Base-by-base conservation (phyloP, 2,888 invertebrate species). In the Synanthedon andrenaeformis region DNA sequence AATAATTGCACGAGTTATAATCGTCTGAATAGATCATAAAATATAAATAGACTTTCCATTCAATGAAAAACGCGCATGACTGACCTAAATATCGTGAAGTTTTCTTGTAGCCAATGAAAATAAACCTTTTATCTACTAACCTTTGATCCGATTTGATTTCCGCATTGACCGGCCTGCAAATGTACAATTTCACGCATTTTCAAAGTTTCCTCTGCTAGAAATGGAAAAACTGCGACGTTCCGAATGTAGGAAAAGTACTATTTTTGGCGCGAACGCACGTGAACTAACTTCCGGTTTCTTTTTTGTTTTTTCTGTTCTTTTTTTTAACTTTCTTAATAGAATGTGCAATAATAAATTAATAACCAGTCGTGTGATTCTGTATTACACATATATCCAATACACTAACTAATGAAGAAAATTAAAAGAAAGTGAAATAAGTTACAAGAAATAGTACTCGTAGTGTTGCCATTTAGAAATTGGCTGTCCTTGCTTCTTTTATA, bases 131-230 rank as follows among this genome's bases (percentile, higher is more conserved):
- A 45, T 45, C 45, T 13, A 45, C 45, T 55, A 59, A 96, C 96
- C 93, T 96, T 96, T 58, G 96, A 94, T 64, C 96, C 96, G 72
- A 96, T 96, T 86, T 96, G 96, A 79, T 96, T 96, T 60, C 96
- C 96, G 78, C 96, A 96, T 81, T 96, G 96, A 57, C 96, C 96
- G 57, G 93, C 95, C 80, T 96, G 96, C 60, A 96, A 89, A 83
- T 96, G 96, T 63, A 96, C 95, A 70, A 96, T 96, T 92, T 96
- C 96, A 89, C 96, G 92, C 96, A 96, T 96, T 76, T 74, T 82
- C 54, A 59, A 49, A 8, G 45, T 14, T 13, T 45, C 14, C 6
- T 45, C 14, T 19, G 12, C 3, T 8, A 13, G 12, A 19, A 52
- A 52, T 19, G 17, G 11, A 11, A 10, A 51, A 12, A 28, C 14